These are phyloP conservation scores for Scaptomyza hsui DNA, from an alignment of 1,140 invertebrate genomes.

Conservation along the genomic window DNA sequence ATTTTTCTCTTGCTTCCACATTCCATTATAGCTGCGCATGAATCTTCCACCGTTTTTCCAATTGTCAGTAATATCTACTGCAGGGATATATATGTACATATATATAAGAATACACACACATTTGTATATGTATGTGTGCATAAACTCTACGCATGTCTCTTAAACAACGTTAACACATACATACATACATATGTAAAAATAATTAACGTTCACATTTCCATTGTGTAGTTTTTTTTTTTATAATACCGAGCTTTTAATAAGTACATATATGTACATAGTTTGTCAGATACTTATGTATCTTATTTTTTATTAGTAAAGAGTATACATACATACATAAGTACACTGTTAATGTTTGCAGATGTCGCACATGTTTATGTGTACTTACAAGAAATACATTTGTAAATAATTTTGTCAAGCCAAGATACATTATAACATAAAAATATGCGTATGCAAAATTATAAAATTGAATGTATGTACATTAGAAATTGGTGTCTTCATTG, in stretches of 20 bases:
- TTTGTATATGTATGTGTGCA: constrained; percentile 4
- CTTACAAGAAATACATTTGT: too few relatives aligned
- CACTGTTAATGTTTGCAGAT: too few relatives aligned
- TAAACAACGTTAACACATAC: not conserved
- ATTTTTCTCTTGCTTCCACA: constrained; percentile 38
- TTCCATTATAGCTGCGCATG: constrained; percentile 54
- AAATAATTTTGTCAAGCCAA: too few relatives aligned
- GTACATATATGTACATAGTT: not conserved
- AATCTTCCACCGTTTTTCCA: constrained; percentile 47
- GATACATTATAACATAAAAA: too few relatives aligned
- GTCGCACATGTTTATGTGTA: too few relatives aligned
- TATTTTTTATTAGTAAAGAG: too few relatives aligned
- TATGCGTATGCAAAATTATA: not conserved
- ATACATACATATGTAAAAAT: not conserved
- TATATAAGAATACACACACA: constrained; percentile 13
- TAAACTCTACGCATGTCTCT: not conserved
- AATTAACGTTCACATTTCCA: constrained; percentile 3
- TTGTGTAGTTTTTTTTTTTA: constrained; percentile 5
- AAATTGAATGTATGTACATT: too few relatives aligned
- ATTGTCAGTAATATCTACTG: constrained; percentile 21
- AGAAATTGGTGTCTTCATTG: too few relatives aligned
- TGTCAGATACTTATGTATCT: too few relatives aligned
- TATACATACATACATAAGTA: not conserved
- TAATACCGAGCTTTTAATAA: not conserved
- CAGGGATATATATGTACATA: too few relatives aligned